Evolutionary conservation across 2,113 vertebrate genomes (phyloP).

Genomic region (Tachysurus vachellii): DNA sequence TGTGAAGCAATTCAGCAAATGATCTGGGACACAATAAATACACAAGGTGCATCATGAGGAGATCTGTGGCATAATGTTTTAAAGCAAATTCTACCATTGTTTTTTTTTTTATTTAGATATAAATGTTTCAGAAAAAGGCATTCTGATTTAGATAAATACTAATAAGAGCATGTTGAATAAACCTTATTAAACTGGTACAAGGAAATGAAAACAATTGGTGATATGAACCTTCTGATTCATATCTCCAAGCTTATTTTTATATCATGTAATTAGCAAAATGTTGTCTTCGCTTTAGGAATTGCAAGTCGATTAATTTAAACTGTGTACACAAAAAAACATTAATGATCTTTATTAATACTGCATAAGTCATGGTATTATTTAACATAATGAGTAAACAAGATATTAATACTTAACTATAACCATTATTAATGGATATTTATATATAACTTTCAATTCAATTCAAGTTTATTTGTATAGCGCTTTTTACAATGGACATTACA

Average conservation of each 20-base stretch:
- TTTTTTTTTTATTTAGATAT: no score
- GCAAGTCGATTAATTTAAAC: not conserved
- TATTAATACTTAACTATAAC: not conserved
- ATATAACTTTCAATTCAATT: not conserved
- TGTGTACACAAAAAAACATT: not conserved
- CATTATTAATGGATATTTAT: not conserved
- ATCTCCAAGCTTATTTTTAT: not conserved
- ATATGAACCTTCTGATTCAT: no score
- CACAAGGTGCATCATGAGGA: no score
- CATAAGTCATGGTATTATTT: not conserved
- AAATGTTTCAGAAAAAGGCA: no score
- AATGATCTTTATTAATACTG: not conserved
- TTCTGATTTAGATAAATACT: no score
- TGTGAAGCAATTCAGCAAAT: not conserved
- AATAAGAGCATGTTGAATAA: no score
- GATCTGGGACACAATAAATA: not conserved
- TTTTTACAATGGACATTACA: no score
- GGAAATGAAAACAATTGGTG: no score
- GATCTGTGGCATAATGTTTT: no score
- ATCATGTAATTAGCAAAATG: not conserved
- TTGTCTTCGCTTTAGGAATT: not conserved
- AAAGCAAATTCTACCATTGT: no score
- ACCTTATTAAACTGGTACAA: no score
- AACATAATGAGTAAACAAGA: not conserved
- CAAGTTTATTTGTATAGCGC: no score